phyloP scores from a whole-genome alignment of 2,113 vertebrate genomes.

The Labeo rohita region DNA sequence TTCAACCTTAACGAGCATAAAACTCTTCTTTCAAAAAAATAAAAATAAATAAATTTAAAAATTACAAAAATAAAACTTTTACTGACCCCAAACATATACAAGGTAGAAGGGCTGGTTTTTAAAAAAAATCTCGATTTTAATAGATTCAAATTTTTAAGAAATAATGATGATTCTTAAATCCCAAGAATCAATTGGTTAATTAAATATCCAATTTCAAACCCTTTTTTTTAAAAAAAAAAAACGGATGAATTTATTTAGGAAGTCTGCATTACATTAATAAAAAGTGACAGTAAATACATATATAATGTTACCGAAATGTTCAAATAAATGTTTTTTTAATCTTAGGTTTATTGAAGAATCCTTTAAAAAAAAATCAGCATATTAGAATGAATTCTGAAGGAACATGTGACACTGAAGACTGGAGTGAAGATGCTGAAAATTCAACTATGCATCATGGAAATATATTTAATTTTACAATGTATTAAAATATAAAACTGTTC shows the following conservation, averaged over 20 bases:
- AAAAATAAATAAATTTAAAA: too few relatives aligned
- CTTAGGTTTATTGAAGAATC: neutral
- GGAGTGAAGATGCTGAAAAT: neutral
- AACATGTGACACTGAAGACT: too few relatives aligned
- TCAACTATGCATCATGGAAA: neutral
- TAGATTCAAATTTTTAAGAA: too few relatives aligned
- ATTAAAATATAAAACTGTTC: neutral
- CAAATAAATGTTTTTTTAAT: neutral
- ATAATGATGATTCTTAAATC: too few relatives aligned
- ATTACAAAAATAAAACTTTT: too few relatives aligned
- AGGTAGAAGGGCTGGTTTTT: too few relatives aligned
- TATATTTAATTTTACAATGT: neutral
- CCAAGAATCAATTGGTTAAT: too few relatives aligned
- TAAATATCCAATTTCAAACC: too few relatives aligned
- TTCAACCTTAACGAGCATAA: too few relatives aligned
- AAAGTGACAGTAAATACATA: neutral
- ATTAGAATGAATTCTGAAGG: neutral
- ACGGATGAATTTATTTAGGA: neutral
- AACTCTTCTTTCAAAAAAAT: too few relatives aligned
- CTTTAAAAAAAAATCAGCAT: neutral
- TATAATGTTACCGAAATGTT: neutral
- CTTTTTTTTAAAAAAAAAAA: neutral
- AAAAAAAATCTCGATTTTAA: too few relatives aligned
- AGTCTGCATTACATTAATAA: neutral
- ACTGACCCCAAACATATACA: too few relatives aligned